Conservation (phyloP, 2,113 vertebrate species). For the Sander vitreus region DNA sequence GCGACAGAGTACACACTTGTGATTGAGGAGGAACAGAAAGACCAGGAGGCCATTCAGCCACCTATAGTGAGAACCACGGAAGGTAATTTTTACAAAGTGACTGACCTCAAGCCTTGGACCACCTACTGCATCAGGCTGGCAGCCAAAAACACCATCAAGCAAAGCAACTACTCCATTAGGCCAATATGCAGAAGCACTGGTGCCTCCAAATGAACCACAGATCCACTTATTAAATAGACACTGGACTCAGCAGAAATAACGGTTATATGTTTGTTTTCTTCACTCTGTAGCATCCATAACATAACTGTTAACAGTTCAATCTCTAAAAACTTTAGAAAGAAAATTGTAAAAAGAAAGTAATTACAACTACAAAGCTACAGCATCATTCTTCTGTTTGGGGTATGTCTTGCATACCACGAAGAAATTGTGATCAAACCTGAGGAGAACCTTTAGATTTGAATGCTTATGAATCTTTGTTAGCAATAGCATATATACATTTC, state of each 20-base stretch:
- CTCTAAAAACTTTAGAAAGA: slow-evolving; percentile 13
- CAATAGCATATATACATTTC: slow-evolving; percentile 44
- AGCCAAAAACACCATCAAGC: slow-evolving; percentile 57
- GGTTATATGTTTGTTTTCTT: slow-evolving; percentile 26
- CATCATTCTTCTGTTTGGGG: slow-evolving; percentile 28
- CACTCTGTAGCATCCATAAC: slow-evolving; percentile 39
- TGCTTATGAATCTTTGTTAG: slow-evolving; percentile 54
- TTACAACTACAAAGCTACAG: slow-evolving; percentile 23
- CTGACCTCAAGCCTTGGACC: slow-evolving; percentile 68
- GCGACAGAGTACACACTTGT: slow-evolving; percentile 69
- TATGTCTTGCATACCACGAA: slow-evolving; percentile 24
- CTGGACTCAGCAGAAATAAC: slow-evolving; percentile 44
- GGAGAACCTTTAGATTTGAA: slow-evolving; percentile 53
- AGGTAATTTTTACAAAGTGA: slow-evolving; percentile 48
- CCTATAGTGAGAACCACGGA: slow-evolving; percentile 40
- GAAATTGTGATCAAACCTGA: slow-evolving; percentile 46
- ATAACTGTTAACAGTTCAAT: slow-evolving; percentile 32
- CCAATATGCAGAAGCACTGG: slow-evolving; percentile 63
- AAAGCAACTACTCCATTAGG: slow-evolving; percentile 65
- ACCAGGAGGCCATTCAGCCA: neutral
- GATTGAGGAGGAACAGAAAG: slow-evolving; percentile 53
- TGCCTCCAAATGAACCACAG: slow-evolving; percentile 39
- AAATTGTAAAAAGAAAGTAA: slow-evolving; percentile 48
- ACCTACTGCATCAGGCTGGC: slow-evolving; percentile 76
- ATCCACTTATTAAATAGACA: slow-evolving; percentile 23